Evolutionary conservation across 2,113 vertebrate genomes (phyloP).

Genomic region (Phyllostomus hastatus): DNA sequence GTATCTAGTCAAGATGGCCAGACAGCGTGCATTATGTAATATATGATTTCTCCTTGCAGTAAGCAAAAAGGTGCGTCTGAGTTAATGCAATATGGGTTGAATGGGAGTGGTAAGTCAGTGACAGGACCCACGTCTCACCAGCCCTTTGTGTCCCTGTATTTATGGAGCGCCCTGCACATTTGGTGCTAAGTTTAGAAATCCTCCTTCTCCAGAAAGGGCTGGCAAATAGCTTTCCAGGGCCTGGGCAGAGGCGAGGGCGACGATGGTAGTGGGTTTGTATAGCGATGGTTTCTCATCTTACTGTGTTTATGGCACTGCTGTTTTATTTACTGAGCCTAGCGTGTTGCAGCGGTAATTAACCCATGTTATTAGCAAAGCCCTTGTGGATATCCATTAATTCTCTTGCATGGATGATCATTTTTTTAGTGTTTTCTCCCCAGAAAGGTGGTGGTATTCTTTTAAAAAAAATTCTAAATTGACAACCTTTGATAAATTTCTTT

Average conservation of each 20-base stretch:
- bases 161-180: background rate
- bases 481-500: conserved; percentile 62
- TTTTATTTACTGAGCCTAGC: conserved; percentile 89
- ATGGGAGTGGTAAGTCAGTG: conserved; percentile 22
- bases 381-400: conserved; percentile 87
- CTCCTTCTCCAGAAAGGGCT: conserved; percentile 62
- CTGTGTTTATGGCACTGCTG: conserved; percentile 84
- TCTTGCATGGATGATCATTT: conserved; percentile 83
- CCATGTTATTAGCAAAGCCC: conserved; percentile 92
- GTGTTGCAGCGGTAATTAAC: conserved; percentile 94
- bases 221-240: conserved; percentile 68
- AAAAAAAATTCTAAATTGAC: conserved; percentile 22
- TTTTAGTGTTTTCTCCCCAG: conserved; percentile 76
- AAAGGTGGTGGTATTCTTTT: background rate
- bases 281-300: conserved; percentile 82
- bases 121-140: background rate
- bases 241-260: conserved; percentile 62
- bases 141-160: conserved; percentile 54
- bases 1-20: background rate
- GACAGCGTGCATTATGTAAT: background rate
- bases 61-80: conserved; percentile 13
- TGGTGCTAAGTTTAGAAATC: conserved; percentile 67
- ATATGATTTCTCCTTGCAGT: background rate
- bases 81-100: background rate
- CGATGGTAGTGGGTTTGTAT: conserved; percentile 42